Conservation (phyloP, 2,888 invertebrate species). For the Aricia artaxerxes region DNA sequence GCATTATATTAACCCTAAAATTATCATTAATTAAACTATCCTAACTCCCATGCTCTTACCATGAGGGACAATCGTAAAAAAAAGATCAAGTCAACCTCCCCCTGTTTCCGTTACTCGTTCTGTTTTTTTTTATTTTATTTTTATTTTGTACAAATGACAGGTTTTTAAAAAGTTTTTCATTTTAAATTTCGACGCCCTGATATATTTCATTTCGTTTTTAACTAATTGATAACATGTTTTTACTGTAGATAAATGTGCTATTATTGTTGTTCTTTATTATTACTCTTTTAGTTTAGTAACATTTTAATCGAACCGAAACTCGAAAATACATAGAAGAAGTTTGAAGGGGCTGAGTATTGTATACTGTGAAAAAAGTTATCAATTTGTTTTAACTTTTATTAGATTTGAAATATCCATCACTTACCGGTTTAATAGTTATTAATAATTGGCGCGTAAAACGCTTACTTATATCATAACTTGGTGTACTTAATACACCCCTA, state of each 20-base stretch:
- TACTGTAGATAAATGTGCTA: conserved; percentile 15
- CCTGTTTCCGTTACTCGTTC: conserved; percentile 71
- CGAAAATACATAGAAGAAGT: neutral
- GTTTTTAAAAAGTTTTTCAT: conserved; percentile 42
- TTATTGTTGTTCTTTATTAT: conserved; percentile 23
- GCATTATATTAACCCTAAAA: conserved; percentile 49
- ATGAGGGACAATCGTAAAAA: conserved; percentile 61
- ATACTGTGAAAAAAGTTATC: neutral
- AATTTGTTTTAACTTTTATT: neutral
- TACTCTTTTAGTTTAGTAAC: neutral
- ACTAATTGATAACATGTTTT: conserved; percentile 39
- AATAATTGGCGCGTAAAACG: neutral
- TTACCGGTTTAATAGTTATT: neutral
- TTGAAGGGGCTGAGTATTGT: neutral
- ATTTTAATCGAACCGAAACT: neutral
- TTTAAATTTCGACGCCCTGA: conserved; percentile 70
- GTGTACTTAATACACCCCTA: neutral
- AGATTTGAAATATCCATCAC: neutral
- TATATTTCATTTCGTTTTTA: conserved; percentile 49
- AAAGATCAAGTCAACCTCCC: conserved; percentile 68
- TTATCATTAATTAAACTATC: conserved; percentile 32
- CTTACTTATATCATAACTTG: neutral
- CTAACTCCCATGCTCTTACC: conserved; percentile 51
- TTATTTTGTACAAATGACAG: conserved; percentile 46
- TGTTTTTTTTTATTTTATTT: conserved; percentile 52